Percentiles rank a stretch among this genome's conserved stretches.
phyloP scores from a whole-genome alignment of 1,140 invertebrate species.

The Psilanteris sp. region DNA sequence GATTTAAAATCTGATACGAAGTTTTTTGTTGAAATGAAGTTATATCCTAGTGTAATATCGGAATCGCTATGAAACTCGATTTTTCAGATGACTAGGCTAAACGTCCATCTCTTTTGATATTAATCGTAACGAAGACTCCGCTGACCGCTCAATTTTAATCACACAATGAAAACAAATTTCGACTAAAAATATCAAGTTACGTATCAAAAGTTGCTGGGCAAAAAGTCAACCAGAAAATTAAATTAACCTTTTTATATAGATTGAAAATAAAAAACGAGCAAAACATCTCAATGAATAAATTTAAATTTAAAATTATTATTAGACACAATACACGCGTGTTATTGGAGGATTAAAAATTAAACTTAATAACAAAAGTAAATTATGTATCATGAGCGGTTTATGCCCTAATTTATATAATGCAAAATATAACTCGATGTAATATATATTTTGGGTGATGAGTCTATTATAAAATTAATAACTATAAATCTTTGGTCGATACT shows the following conservation, averaged over 20 bases:
- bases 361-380: too few species aligned
- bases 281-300: too few species aligned
- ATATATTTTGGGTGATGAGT: conserved; percentile 68
- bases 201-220: conserved; percentile 20
- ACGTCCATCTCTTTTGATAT: conserved; percentile 35
- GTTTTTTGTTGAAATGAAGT: conserved; percentile 39
- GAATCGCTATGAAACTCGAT: conserved; percentile 57
- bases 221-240: conserved; percentile 38
- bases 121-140: conserved; percentile 36
- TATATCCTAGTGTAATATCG: conserved; percentile 37
- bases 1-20: conserved; percentile 26
- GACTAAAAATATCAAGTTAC: conserved; percentile 38
- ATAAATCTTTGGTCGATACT: conserved; percentile 71
- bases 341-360: too few species aligned
- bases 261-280: too few species aligned
- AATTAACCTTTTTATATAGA: conserved; percentile 32
- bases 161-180: conserved; percentile 32
- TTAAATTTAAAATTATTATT: background rate
- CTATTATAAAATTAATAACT: conserved; percentile 79
- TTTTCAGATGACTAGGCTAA: conserved; percentile 66
- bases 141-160: conserved; percentile 48
- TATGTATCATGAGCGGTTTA: too few species aligned
- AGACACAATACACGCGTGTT: too few species aligned
- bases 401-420: too few species aligned
- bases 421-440: background rate